Base-by-base conservation (phyloP, 2,888 invertebrate species). In the Drosophila robusta region DNA sequence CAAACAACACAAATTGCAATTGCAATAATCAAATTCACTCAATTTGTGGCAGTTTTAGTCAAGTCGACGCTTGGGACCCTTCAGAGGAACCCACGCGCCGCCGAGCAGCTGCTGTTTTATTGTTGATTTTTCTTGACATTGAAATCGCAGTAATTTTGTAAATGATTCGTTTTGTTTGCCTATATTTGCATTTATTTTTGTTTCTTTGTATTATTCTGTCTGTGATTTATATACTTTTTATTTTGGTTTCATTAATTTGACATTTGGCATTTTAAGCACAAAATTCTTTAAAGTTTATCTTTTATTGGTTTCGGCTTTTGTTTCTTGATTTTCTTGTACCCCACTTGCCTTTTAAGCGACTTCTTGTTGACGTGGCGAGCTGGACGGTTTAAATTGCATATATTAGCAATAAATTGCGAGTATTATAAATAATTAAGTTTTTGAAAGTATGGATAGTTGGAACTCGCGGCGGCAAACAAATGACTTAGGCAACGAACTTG, bases 401-500 rank as follows among this genome's bases (percentile, higher is more conserved):
- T 73, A 75, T 75, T 75, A 75, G 77, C 75, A 75, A 75, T 77
- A 67, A 75, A 75, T 75, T 49, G 66, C 66, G 72, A 66, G 72
- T 71, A 52, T 62, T 75, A 62, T 67, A 65, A 67, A 75, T 67
- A 77, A 75, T 79, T 62, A 62, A 52, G 55, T 55, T 74, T 67
- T 68, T 60, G 55, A 78, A 72, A 70, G 78, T 75, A 52, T 73
- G 61, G 75, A 70, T 75, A 63, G 77, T 72, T 77, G 55, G 45
- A 50, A 47, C 50, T 47, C 50, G 46, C 29, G 54, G 47, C 47
- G 77, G 56, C 75, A 81, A 81, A 82, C 82, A 78, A 82, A 82
- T 81, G 78, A 87, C 82, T 82, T 87, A 80, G 83, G 77, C 80
- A 80, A 85, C 88, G 80, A 86, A 86, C 84, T 86, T 70, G 88